Evolutionary conservation across 1,140 invertebrate genomes (phyloP), one percentile per base, ranked within the genome.

Genomic region (Zaprionus africanus): DNA sequence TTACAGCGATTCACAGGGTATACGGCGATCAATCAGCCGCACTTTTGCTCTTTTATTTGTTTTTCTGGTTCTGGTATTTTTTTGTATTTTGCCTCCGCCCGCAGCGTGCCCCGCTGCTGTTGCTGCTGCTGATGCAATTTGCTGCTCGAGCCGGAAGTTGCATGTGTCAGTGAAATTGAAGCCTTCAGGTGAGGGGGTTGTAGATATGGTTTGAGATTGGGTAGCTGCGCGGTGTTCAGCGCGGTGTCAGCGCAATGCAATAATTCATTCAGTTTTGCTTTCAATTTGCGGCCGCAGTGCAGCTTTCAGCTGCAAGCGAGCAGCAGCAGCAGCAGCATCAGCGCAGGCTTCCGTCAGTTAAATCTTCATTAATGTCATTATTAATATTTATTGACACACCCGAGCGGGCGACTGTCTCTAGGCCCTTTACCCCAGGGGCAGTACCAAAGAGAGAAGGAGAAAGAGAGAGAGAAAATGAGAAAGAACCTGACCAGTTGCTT

Each of bases 311-410:
- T 60, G 69, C 28, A 24, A 17, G 43, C 54, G 77, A 28, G 11
- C 17, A 24, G 46, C 41, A 5, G 9, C 6, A 28, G 22, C 22
- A 2, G 22, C 22, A 2, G 22, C 22, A 22, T 6, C n/a, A 5
- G 43, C 26, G 13, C 34, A 34, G 31, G 9, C 17, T 65, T 61
- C 24, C 19, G 26, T 63, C 64, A 70, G 70, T 86, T 91, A 91
- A 90, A 90, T 90, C 82, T 86, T 83, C 85, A 91, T 91, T 91
- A 91, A 78, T 72, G 60, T 34, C 63, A 67, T 90, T 81, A 91
- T 91, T 90, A 91, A 91, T 91, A 91, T 91, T 91, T 91, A 91
- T 91, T 86, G 43, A 43, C 58, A 28, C 41, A 46, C 13, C 41
- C 6, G n/a, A n/a, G n/a, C 7, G n/a, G 41, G n/a, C 7, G 41